phyloP scores from a whole-genome alignment of 2,113 vertebrate genomes.

The Cephalophus harveyi region DNA sequence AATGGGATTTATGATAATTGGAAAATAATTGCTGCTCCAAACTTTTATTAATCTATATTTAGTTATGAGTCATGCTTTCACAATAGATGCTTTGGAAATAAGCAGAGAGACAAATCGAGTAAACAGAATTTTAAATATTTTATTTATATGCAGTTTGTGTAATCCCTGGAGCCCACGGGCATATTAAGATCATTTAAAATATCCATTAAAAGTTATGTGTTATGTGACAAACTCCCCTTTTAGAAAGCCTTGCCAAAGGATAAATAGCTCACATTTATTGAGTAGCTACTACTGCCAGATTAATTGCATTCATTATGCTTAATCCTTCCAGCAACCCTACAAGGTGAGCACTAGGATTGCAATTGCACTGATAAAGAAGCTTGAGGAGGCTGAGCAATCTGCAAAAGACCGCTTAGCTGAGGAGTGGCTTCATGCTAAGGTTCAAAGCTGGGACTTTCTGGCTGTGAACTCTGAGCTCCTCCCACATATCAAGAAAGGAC shows the following conservation, averaged over 20 bases:
- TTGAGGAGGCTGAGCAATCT: background rate
- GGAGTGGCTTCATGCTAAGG: background rate
- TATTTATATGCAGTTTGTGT: constrained; percentile 71
- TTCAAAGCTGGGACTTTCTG: background rate
- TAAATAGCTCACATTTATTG: constrained; percentile 65
- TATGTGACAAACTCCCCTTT: constrained; percentile 56
- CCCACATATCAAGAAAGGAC: background rate
- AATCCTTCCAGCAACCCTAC: constrained; percentile 39
- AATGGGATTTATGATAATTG: constrained; percentile 74
- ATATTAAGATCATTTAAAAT: constrained; percentile 75
- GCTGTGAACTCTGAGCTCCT: background rate
- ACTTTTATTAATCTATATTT: constrained; percentile 77
- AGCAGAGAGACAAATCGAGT: constrained; percentile 62
- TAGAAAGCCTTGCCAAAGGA: constrained; percentile 59
- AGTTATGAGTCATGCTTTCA: constrained; percentile 74
- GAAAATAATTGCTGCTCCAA: constrained; percentile 75
- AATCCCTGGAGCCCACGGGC: constrained; percentile 62
- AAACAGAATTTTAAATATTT: constrained; percentile 76
- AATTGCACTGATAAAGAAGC: background rate
- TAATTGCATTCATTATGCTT: constrained; percentile 67
- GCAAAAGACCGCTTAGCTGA: background rate
- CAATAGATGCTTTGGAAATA: constrained; percentile 70
- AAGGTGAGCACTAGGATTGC: constrained; percentile 29
- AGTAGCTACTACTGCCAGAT: constrained; percentile 69
- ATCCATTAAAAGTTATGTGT: constrained; percentile 70